Conservation (phyloP, 2,888 invertebrate genomes). For the Himalopsyche anomala region DNA sequence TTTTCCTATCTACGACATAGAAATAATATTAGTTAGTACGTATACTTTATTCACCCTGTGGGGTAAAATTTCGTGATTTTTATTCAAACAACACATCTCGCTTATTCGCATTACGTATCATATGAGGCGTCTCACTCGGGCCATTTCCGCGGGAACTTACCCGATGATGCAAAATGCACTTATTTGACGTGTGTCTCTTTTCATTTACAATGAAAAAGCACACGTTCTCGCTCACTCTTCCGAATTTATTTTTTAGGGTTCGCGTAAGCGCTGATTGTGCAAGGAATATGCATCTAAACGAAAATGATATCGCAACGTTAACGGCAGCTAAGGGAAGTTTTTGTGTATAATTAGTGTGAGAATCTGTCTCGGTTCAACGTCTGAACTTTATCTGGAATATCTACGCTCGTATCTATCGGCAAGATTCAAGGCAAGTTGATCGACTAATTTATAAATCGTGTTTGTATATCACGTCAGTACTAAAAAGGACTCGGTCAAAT, state of each 20-base stretch:
- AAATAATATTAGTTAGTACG: neutral
- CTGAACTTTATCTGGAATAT: neutral
- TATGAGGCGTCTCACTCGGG: constrained; percentile 60
- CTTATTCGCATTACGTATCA: constrained; percentile 62
- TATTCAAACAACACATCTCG: constrained; percentile 61
- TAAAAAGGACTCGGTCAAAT: neutral
- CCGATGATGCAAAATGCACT: constrained; percentile 66
- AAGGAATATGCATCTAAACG: constrained; percentile 58
- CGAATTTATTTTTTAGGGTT: constrained; percentile 64
- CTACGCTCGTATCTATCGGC: neutral
- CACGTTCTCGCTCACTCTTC: constrained; percentile 61
- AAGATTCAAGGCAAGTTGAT: constrained; percentile 29
- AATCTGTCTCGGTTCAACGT: constrained; percentile 22
- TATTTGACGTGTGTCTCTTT: constrained; percentile 62
- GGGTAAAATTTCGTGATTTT: constrained; percentile 61
- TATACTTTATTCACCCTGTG: constrained; percentile 55
- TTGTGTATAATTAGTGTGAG: constrained; percentile 36
- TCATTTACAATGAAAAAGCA: constrained; percentile 49
- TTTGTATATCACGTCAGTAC: neutral
- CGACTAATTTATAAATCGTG: neutral
- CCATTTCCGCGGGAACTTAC: constrained; percentile 52
- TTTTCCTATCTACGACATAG: neutral
- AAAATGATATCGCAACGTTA: constrained; percentile 57
- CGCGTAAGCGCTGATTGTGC: constrained; percentile 56
- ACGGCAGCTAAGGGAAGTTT: constrained; percentile 9